Evolutionary conservation across 1,140 invertebrate species (phyloP), one percentile per base, ranked within the genome.

Genomic region (Neomicropteryx cornuta): DNA sequence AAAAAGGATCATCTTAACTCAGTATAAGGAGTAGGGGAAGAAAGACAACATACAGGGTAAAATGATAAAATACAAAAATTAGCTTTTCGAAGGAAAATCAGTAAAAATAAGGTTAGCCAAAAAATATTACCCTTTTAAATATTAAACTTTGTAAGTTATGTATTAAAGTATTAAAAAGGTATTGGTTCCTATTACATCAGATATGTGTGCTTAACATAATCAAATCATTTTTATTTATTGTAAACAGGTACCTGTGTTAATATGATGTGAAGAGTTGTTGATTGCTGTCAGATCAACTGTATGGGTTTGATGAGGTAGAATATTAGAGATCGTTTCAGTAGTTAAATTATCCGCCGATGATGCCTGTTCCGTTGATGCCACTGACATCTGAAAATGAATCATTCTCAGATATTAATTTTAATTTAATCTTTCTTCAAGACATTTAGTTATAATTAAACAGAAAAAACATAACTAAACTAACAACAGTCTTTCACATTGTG

Each of bases 291-390:
- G 49, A 58, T 83, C 70, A 18, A 78, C 72, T 20, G 83, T 81
- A 56, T 87, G 83, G 33, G 84, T 80, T 10, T 87, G 84, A 38
- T 88, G 79, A 24, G 81, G 85, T 32, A 91, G 64, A 41, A 93
- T 76, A 55, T 75, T 83, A 36, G 67, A 67, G 50, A 95, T 89
- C 4, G 90, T 84, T 60, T 91, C 90, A 42, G 82, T 81, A 13
- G 85, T 80, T 34, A 94, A 69, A 68, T 90, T 92, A 57, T 93
- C 90, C 3, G 87, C 87, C 17, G 87, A 91, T 2, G 85, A 85
- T 6, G 87, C 84, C 65, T 92, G 88, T 54, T 92, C 89, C 5
- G 86, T 90, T n/a, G 83, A 87, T 0, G 84, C 79, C 4, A 90
- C 82, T 0, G 84, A 87, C 18, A 76, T 70, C 57, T 81, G 62